These are phyloP conservation scores for Gephyroberyx darwinii DNA, from an alignment of 2,797 vertebrate species.

Conservation along the genomic window DNA sequence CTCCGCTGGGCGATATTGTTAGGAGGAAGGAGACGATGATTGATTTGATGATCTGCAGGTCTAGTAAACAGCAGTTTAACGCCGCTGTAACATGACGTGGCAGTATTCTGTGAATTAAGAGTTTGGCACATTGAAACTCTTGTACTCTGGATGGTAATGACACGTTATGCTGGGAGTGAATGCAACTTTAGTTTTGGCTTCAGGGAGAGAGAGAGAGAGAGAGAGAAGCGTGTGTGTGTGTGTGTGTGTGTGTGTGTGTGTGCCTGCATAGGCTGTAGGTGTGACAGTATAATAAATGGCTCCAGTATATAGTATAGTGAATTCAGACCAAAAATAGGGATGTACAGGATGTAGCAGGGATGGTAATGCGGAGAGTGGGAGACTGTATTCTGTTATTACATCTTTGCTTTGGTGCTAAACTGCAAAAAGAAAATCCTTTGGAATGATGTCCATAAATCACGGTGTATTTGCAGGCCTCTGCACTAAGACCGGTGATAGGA, in stretches of 20 bases:
- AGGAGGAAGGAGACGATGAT: background rate
- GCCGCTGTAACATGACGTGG: background rate
- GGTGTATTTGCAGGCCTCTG: slow-evolving; percentile 23
- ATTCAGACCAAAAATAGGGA: slow-evolving; percentile 47
- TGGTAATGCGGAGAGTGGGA: slow-evolving; percentile 44
- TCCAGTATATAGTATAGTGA: slow-evolving; percentile 26
- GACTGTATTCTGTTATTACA: slow-evolving; percentile 40
- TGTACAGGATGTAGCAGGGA: slow-evolving; percentile 27
- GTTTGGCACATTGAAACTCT: background rate
- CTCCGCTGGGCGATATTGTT: too few relatives aligned
- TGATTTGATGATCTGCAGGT: slow-evolving; percentile 28
- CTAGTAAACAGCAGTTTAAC: slow-evolving; percentile 36
- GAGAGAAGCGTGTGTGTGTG: slow-evolving; percentile 24
- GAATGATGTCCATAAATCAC: slow-evolving; percentile 63
- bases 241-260: slow-evolving; percentile 38
- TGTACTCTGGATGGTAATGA: slow-evolving; percentile 8
- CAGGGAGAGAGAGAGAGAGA: slow-evolving; percentile 17
- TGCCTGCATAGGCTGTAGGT: slow-evolving; percentile 28
- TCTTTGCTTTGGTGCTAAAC: slow-evolving; percentile 29
- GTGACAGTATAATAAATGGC: slow-evolving; percentile 75
- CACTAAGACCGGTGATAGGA: slow-evolving; percentile 16
- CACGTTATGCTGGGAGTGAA: slow-evolving; percentile 27
- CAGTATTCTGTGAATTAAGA: slow-evolving; percentile 5
- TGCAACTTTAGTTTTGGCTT: slow-evolving; percentile 30
- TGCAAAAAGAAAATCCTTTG: background rate